Percentiles rank a stretch among this genome's conserved stretches.
Evolutionary conservation across 2,797 vertebrate species (phyloP).

Genomic region (Threskiornis aethiopicus): DNA sequence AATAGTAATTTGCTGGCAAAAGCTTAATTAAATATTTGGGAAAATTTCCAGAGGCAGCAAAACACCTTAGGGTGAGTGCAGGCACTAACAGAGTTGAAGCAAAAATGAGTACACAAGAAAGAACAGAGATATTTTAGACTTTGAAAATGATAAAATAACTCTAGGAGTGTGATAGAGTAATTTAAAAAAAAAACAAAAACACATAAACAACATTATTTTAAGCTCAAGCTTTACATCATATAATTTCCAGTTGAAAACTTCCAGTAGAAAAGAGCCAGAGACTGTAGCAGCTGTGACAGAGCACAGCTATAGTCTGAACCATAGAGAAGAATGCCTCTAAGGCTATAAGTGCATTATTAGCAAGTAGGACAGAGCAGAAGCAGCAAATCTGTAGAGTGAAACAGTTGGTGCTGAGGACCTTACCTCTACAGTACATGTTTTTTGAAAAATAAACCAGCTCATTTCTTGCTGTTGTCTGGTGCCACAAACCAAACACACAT

Average conservation of each 20-base stretch:
- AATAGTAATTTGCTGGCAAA: background rate
- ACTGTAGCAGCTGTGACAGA: background rate
- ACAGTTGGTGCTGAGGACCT: background rate
- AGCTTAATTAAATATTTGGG: background rate
- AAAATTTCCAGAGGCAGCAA: background rate
- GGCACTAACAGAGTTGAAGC: background rate
- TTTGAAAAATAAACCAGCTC: background rate
- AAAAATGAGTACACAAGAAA: background rate
- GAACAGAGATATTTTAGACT: background rate
- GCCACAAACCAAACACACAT: background rate
- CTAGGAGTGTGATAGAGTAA: rapidly evolving
- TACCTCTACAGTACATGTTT: background rate
- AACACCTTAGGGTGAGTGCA: background rate
- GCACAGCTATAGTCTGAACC: rapidly evolving
- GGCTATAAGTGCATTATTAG: background rate
- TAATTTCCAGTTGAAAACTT: background rate
- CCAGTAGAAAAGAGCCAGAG: background rate
- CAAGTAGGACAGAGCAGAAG: background rate
- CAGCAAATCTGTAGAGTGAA: background rate
- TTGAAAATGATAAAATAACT: background rate
- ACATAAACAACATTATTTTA: background rate
- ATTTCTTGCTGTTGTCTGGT: background rate
- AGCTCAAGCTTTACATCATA: background rate
- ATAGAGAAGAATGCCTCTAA: background rate
- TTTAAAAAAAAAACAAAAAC: background rate